phyloP scores from a whole-genome alignment of 2,888 invertebrate species.

The Noctua pronuba region DNA sequence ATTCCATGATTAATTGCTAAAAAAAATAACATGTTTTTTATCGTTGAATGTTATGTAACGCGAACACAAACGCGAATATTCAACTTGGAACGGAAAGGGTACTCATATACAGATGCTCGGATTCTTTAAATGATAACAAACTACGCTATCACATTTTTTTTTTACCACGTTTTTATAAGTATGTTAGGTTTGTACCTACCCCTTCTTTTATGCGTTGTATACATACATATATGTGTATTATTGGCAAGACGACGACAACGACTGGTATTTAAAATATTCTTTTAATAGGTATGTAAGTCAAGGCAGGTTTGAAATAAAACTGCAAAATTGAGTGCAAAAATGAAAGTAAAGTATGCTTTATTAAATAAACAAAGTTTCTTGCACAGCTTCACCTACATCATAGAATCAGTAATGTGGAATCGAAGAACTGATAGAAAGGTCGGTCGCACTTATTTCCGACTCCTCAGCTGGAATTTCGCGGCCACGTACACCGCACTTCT shows the following conservation, averaged over 20 bases:
- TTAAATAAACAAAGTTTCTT: constrained; percentile 1
- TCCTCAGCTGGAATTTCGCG: neutral
- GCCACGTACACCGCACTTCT: neutral
- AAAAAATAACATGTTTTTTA: constrained; percentile 9
- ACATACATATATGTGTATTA: neutral
- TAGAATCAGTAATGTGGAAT: constrained; percentile 10
- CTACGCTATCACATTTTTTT: neutral
- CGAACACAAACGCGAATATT: constrained; percentile 4
- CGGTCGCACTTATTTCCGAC: neutral
- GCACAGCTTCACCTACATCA: constrained; percentile 36
- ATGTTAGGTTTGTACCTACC: neutral
- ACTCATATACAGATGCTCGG: neutral
- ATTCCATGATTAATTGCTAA: neutral
- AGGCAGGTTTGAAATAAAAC: constrained; percentile 27
- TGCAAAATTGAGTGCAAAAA: constrained; percentile 20
- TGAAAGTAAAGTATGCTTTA: constrained; percentile 30
- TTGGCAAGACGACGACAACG: neutral
- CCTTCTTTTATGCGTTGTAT: neutral
- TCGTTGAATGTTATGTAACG: constrained; percentile 31
- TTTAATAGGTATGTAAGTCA: constrained; percentile 10
- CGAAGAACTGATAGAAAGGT: constrained; percentile 5
- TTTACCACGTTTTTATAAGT: neutral
- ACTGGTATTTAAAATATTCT: constrained; percentile 17
- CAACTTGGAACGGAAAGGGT: constrained; percentile 2
- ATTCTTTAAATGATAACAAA: constrained; percentile 24